Base-by-base conservation (phyloP, 2,113 vertebrate species). In the Pedionomus torquatus region DNA sequence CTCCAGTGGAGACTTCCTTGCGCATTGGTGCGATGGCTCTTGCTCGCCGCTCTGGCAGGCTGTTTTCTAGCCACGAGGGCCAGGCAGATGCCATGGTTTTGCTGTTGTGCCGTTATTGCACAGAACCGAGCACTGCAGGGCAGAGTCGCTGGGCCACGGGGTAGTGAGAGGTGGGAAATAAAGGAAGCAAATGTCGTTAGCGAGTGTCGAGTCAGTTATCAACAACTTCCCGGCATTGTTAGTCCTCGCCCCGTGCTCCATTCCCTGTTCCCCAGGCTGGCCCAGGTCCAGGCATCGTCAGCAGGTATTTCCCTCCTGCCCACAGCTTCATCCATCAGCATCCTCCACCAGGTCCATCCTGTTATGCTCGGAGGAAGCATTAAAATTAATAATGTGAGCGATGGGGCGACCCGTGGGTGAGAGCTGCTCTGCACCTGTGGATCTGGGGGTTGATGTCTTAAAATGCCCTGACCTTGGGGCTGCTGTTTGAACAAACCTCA, bases 221-320 rank as follows among this genome's bases (percentile, higher is more conserved):
- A 97, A 97, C 95, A 92, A 96, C 94, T 97, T 97, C 96, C 97
- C 87, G 68, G 9, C 89, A 97, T 97, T 97, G 97, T 97, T 43
- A 39, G 83, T 16, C 71, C 52, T 70, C 2, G 8, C 64, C 88
- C 39, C 23, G 6, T 15, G 8, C 64, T 90, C 39, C 23, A 7
- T 15, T 33, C 1, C 9, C 10, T 3, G 7, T 33, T 66, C 60
- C 3, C 3, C 12, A 1, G 84, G 60, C 93, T 97, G 96, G 96
- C 92, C 18, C 6, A 0, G 0, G 1, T n/a, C 97, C 97, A 94
- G 84, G 35, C 79, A 5, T 2, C 4, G 13, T 7, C 93, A 78
- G 86, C 96, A 93, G 96, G 95, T 96, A 82, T 33, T 95, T 90
- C 96, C 96, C 95, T 88, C 31, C 79, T 89, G 69, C 94, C 90